Evolutionary conservation across 2,888 invertebrate genomes (phyloP).

Genomic region (Papilio gigon): DNA sequence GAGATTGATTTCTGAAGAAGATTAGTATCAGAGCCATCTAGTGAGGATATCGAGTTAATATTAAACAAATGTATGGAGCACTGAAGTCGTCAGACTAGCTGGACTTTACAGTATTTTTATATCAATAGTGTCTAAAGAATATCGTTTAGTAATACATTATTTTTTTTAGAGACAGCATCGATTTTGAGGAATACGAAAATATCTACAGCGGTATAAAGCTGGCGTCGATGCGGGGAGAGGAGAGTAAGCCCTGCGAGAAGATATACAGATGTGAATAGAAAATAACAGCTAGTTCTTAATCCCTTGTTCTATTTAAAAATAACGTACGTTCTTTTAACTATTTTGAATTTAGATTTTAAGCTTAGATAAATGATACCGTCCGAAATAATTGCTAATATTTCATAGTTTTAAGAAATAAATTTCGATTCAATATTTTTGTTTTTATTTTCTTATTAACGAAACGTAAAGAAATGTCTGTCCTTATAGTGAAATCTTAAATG

Average conservation of each 20-base stretch:
- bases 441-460: background rate
- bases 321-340: too few species aligned
- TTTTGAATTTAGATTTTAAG: background rate
- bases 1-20: too few species aligned
- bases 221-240: constrained; percentile 85
- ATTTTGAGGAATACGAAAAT: constrained; percentile 83
- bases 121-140: background rate
- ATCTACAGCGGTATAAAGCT: constrained; percentile 85
- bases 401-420: background rate
- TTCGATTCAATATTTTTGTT: background rate
- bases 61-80: too few species aligned
- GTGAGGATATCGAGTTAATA: too few species aligned
- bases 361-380: background rate
- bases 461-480: background rate
- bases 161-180: constrained; percentile 71
- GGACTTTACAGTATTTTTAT: too few species aligned
- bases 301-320: background rate
- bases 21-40: too few species aligned
- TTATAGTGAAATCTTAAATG: too few species aligned
- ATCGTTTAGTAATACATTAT: background rate
- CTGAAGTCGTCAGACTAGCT: too few species aligned
- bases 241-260: constrained; percentile 82
- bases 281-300: too few species aligned
- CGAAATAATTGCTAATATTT: background rate
- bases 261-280: constrained; percentile 75